phyloP scores from a whole-genome alignment of 2,113 vertebrate genomes.

The Pterocles burchelli region DNA sequence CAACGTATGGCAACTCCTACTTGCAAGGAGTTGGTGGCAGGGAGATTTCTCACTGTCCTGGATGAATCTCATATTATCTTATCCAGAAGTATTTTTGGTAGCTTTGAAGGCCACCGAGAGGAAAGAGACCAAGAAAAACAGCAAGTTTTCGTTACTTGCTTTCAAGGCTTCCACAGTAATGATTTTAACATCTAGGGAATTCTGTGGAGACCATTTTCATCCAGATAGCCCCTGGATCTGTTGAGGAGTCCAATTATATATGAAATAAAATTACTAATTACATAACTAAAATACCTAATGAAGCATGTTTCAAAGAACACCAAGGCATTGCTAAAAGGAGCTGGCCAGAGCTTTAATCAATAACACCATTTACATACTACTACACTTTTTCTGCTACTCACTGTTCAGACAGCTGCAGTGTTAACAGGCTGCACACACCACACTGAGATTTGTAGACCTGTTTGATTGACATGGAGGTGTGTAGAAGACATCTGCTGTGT shows the following conservation, averaged over 20 bases:
- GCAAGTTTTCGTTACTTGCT: neutral
- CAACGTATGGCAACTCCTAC: neutral
- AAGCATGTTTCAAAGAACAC: neutral
- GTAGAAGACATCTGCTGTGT: neutral
- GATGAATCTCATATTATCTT: neutral
- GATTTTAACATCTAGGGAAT: neutral
- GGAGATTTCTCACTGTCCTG: neutral
- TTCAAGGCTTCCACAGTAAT: neutral
- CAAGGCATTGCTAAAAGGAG: neutral
- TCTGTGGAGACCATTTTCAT: fast-evolving
- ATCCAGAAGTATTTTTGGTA: neutral
- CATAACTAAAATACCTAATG: neutral
- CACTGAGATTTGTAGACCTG: neutral
- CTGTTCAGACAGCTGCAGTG: neutral
- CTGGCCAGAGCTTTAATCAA: neutral
- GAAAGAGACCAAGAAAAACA: neutral
- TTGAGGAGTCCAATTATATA: neutral
- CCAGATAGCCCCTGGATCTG: neutral
- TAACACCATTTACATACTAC: neutral
- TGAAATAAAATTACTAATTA: neutral
- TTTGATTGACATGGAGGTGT: neutral
- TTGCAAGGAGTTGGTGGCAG: neutral
- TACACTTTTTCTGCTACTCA: neutral
- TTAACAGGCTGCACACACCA: neutral
- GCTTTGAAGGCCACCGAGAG: neutral